Evolutionary conservation across 2,797 vertebrate genomes (phyloP).

Genomic region (Erithacus rubecula): DNA sequence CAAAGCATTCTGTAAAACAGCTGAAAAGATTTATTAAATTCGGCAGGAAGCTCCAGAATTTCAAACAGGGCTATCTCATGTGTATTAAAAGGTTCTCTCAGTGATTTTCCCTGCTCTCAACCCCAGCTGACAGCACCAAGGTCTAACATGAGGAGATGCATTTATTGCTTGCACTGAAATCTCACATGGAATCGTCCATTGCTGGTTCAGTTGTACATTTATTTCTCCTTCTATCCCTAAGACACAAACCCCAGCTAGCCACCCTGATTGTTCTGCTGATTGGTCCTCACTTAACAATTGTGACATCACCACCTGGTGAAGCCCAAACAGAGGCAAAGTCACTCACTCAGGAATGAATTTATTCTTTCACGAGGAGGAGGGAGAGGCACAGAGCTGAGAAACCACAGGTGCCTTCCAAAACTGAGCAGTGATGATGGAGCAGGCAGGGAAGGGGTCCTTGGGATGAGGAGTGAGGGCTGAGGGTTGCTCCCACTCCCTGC

Average conservation of each 20-base stretch:
- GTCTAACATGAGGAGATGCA: neutral
- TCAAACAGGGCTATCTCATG: neutral
- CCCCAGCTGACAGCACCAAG: neutral
- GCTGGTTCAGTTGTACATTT: neutral
- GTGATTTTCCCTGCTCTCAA: neutral
- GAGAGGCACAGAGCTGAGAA: neutral
- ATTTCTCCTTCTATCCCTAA: neutral
- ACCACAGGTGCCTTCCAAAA: neutral
- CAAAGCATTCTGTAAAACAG: neutral
- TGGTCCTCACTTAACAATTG: neutral
- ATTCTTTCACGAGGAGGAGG: neutral
- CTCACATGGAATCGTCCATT: neutral
- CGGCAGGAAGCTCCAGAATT: slow-evolving; percentile 10
- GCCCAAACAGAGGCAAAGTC: neutral
- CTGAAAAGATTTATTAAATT: slow-evolving; percentile 35
- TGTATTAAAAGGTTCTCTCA: neutral
- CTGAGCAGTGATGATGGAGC: neutral
- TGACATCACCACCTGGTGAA: neutral
- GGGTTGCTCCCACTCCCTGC: neutral
- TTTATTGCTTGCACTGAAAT: neutral
- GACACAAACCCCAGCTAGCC: neutral
- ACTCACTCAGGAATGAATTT: accelerated
- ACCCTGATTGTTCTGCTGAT: neutral
- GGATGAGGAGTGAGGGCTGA: neutral
- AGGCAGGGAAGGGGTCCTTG: neutral